These are phyloP conservation scores for Ramphastos sulfuratus DNA, from an alignment of 2,113 vertebrate species.

Conservation along the genomic window DNA sequence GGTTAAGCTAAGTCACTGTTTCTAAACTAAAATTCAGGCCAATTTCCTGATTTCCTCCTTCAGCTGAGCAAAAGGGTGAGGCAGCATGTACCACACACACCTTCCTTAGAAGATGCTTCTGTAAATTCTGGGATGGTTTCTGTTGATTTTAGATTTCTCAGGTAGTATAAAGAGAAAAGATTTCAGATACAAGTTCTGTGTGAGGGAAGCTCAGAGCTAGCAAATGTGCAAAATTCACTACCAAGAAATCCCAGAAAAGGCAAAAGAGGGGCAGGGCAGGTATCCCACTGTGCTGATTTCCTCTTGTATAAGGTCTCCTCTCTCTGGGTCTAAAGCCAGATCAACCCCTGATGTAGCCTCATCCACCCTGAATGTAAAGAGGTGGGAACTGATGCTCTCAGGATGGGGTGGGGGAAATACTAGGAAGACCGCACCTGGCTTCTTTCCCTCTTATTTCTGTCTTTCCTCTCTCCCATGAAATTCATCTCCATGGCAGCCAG, in stretches of 20 bases:
- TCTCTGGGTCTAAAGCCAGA: neutral
- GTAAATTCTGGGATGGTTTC: neutral
- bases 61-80: neutral
- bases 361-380: neutral
- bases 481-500: neutral
- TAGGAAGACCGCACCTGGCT: neutral
- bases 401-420: neutral
- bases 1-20: conserved; percentile 37
- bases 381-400: neutral
- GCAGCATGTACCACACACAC: neutral
- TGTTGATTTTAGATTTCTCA: neutral
- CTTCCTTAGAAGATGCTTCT: neutral
- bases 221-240: neutral
- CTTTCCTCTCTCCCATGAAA: neutral
- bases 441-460: neutral
- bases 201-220: neutral
- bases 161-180: neutral
- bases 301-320: neutral
- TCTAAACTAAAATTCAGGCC: conserved; percentile 27
- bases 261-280: neutral
- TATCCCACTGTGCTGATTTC: neutral
- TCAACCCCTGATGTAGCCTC: neutral
- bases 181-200: neutral
- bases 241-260: neutral
- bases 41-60: conserved; percentile 25